phyloP scores from a whole-genome alignment of 2,797 vertebrate species.

The Rhynchonycteris naso region DNA sequence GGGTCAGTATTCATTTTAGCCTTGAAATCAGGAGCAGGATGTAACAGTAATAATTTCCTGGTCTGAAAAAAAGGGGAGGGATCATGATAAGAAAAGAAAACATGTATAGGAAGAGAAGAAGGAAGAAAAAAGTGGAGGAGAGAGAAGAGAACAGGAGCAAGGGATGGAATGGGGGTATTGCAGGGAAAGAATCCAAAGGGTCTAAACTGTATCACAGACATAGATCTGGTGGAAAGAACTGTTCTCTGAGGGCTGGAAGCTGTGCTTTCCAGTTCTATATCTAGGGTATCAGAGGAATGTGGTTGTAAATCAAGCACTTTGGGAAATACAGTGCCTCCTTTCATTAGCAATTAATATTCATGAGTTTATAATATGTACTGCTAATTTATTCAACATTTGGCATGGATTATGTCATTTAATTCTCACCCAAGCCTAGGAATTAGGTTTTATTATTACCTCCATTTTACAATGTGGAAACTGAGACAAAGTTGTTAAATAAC shows the following conservation, averaged over 20 bases:
- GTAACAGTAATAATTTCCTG: not conserved
- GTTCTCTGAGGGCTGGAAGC: not conserved
- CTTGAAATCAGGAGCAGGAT: not conserved
- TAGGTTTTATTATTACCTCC: not conserved
- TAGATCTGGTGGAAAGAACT: not conserved
- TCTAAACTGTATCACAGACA: not conserved
- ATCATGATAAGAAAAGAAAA: not conserved
- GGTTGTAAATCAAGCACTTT: not conserved
- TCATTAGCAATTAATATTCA: not conserved
- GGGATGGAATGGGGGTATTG: not conserved
- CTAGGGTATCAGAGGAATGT: not conserved
- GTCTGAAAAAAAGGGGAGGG: not conserved
- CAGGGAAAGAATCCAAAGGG: not conserved
- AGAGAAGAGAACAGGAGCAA: not conserved
- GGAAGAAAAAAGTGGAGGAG: not conserved
- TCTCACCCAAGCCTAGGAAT: not conserved
- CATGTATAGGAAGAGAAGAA: not conserved
- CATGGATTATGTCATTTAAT: slow-evolving; percentile 4
- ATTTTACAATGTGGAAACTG: not conserved
- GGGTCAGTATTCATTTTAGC: not conserved
- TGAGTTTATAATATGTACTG: not conserved
- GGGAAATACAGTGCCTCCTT: not conserved
- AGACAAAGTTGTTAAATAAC: not conserved
- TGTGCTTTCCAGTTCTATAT: not conserved
- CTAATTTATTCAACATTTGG: not conserved